Evolutionary conservation across 2,888 invertebrate species (phyloP).

Genomic region (Julus scanicus): DNA sequence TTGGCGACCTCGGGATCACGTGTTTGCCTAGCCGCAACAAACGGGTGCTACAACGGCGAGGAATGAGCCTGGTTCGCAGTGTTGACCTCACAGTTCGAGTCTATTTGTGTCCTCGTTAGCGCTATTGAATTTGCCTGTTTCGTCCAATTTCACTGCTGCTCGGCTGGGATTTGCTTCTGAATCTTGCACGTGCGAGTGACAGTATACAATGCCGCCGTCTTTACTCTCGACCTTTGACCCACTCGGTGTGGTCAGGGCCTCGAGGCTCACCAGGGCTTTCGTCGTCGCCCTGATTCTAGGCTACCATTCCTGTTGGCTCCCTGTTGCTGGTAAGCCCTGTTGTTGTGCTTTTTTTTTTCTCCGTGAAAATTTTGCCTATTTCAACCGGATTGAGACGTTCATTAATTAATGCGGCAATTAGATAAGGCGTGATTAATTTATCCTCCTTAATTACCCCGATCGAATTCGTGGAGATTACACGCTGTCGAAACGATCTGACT

Average conservation of each 20-base stretch:
- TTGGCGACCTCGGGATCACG: conserved; percentile 2
- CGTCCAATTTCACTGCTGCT: not conserved
- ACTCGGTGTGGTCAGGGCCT: too few relatives aligned
- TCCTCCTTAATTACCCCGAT: conserved; percentile 34
- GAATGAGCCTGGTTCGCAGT: not conserved
- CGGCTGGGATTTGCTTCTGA: conserved; percentile 8
- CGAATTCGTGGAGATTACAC: not conserved
- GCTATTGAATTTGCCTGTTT: not conserved
- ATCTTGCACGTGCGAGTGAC: conserved; percentile 34
- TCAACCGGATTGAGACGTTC: not conserved
- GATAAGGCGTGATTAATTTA: conserved; percentile 39
- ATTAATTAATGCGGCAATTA: conserved; percentile 36
- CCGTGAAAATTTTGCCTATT: not conserved
- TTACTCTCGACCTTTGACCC: conserved; percentile 9
- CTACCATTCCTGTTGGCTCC: not conserved
- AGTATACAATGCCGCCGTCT: conserved; percentile 25
- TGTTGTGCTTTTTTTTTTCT: not conserved
- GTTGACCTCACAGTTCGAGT: not conserved
- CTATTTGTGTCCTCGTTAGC: not conserved
- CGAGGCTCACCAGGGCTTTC: not conserved
- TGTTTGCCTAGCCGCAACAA: not conserved
- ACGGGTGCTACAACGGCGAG: too few relatives aligned
- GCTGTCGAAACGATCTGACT: not conserved
- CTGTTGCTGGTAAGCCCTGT: not conserved
- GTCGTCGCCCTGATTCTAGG: not conserved